Evolutionary conservation across 2,797 vertebrate genomes (phyloP).

Genomic region (Astyanax mexicanus): DNA sequence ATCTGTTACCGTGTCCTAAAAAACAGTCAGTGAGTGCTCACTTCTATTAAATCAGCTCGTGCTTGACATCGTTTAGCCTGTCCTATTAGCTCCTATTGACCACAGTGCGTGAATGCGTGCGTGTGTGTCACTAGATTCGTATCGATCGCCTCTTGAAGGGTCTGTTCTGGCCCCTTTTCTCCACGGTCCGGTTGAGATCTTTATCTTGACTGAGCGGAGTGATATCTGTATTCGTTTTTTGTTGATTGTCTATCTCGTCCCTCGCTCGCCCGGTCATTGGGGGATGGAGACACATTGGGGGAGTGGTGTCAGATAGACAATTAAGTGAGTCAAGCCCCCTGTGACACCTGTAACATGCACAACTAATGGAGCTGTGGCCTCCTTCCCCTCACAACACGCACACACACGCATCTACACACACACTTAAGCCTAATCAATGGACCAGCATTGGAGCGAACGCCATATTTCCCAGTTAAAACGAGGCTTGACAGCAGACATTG

Average conservation of each 20-base stretch:
- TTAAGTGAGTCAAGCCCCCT: conserved; percentile 77
- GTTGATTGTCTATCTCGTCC: conserved; percentile 70
- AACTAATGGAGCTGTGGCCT: conserved; percentile 74
- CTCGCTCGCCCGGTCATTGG: conserved; percentile 1
- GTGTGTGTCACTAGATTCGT: conserved; percentile 79
- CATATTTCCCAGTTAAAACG: conserved; percentile 49
- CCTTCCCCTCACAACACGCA: conserved; percentile 37
- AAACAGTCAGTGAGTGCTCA: conserved; percentile 5
- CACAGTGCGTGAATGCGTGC: conserved; percentile 79
- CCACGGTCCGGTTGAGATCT: conserved; percentile 83
- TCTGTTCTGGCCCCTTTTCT: conserved; percentile 83
- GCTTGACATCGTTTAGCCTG: conserved; percentile 75
- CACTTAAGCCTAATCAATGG: conserved; percentile 63
- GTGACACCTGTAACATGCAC: conserved; percentile 80
- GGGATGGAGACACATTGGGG: too few species aligned
- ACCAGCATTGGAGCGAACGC: conserved; percentile 55
- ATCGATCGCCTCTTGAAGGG: conserved; percentile 85
- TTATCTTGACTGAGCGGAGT: conserved; percentile 78
- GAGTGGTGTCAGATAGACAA: conserved; percentile 87
- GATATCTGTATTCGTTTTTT: conserved; percentile 70
- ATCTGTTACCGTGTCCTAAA: neutral
- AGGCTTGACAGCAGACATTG: conserved; percentile 59
- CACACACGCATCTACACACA: conserved; percentile 28
- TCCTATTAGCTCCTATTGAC: conserved; percentile 86
- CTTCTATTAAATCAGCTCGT: conserved; percentile 28